These are phyloP conservation scores for Tetragonula clypearis DNA, from an alignment of 1,140 invertebrate species.

Conservation along the genomic window DNA sequence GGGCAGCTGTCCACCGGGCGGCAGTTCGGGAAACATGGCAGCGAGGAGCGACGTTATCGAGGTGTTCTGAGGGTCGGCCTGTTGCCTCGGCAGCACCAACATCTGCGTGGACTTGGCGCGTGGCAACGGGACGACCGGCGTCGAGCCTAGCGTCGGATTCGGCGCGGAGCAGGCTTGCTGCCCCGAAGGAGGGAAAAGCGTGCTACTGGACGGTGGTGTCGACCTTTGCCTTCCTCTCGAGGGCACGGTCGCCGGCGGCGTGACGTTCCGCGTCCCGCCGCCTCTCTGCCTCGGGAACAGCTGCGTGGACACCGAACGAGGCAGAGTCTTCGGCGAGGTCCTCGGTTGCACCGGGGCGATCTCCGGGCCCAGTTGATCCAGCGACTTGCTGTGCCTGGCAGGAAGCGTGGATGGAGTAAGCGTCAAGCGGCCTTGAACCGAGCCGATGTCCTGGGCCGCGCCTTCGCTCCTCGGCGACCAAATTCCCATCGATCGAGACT, in stretches of 20 bases:
- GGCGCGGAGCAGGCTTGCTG: slow-evolving; percentile 77
- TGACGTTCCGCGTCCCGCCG: slow-evolving; percentile 60
- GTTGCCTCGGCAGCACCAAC: slow-evolving; percentile 68
- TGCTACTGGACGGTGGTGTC: slow-evolving; percentile 73
- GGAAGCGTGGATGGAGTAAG: slow-evolving; percentile 82
- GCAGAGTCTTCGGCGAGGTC: slow-evolving; percentile 74
- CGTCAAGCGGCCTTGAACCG: slow-evolving; percentile 70
- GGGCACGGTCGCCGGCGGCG: slow-evolving; percentile 77
- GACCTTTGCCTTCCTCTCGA: slow-evolving; percentile 75
- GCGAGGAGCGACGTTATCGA: slow-evolving; percentile 78
- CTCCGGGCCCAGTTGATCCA: slow-evolving; percentile 86
- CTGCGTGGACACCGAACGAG: slow-evolving; percentile 79
- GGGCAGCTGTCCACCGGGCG: slow-evolving; percentile 73
- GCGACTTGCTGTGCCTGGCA: slow-evolving; percentile 89
- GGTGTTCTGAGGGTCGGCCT: slow-evolving; percentile 65
- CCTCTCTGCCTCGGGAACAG: slow-evolving; percentile 72
- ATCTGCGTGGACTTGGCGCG: slow-evolving; percentile 79
- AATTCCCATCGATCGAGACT: slow-evolving; percentile 76
- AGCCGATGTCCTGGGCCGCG: slow-evolving; percentile 72
- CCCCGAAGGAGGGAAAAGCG: slow-evolving; percentile 69
- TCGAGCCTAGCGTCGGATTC: slow-evolving; percentile 74
- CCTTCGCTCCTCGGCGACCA: slow-evolving; percentile 79
- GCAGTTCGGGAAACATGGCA: slow-evolving; percentile 78
- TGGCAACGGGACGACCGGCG: slow-evolving; percentile 74
- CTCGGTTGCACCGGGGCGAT: slow-evolving; percentile 68